Evolutionary conservation across 2,888 invertebrate species (phyloP).

Genomic region (Cataglyphis cursor): DNA sequence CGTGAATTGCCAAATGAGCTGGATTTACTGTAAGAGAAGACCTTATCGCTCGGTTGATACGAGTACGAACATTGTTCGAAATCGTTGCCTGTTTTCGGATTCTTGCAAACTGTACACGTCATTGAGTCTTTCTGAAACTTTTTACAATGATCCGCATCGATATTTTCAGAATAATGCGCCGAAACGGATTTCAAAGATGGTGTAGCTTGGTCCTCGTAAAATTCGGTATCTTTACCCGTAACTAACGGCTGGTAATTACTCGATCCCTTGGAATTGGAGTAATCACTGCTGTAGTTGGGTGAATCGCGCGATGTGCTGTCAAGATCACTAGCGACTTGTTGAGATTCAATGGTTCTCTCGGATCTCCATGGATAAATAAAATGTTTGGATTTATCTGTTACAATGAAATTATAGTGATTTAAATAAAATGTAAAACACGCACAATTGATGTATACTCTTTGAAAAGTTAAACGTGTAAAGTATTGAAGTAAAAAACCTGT

Average conservation of each 20-base stretch:
- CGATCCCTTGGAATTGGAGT: slow-evolving; percentile 43
- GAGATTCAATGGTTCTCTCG: not conserved
- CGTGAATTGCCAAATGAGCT: slow-evolving; percentile 79
- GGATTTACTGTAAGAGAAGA: slow-evolving; percentile 83
- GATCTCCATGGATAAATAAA: slow-evolving; percentile 23
- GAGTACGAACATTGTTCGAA: slow-evolving; percentile 94
- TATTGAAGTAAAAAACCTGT: not conserved
- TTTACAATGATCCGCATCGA: slow-evolving; percentile 88
- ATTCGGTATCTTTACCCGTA: slow-evolving; percentile 81
- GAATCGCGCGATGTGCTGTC: not conserved
- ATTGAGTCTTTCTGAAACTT: slow-evolving; percentile 90
- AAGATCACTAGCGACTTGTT: not conserved
- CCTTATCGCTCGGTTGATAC: slow-evolving; percentile 91
- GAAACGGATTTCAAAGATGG: slow-evolving; percentile 87
- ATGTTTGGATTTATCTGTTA: not conserved
- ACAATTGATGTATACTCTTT: not conserved
- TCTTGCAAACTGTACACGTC: slow-evolving; percentile 92
- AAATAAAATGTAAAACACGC: not conserved
- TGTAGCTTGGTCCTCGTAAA: slow-evolving; percentile 86
- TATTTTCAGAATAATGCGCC: slow-evolving; percentile 89
- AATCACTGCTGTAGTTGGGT: slow-evolving; percentile 59
- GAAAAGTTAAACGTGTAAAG: not conserved
- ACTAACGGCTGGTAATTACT: slow-evolving; percentile 19
- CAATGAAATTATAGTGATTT: not conserved
- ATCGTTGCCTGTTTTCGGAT: slow-evolving; percentile 92